Evolutionary conservation across 2,888 invertebrate species (phyloP), one percentile per base, ranked within the genome.

Genomic region (Caenorhabditis imperialis): DNA sequence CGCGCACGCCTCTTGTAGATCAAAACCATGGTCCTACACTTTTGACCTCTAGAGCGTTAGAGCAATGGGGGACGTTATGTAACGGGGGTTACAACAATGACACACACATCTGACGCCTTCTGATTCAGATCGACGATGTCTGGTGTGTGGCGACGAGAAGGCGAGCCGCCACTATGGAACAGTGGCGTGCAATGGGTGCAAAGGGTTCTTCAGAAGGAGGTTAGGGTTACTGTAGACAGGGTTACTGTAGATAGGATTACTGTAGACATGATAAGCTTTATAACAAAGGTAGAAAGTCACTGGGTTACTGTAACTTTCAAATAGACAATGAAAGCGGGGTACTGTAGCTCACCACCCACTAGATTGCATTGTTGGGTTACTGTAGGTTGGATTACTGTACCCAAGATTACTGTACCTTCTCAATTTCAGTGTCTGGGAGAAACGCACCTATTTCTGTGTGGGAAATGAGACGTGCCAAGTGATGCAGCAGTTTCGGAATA

Each of bases 171-270:
- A 84, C 40, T 84, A 84, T 45, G 82, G 82, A 38, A 81, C 82
- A 20, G 75, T 81, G 22, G 78, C 84, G 7, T 84, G 84, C 50
- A 84, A 84, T 57, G 84, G 84, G 51, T 84, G 84, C 61, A 84
- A 84, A 44, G 84, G 82, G 50, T 82, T 82, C 71, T 82, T 82
- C 55, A 57, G 82, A n/a, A 38, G 82, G 16, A 79, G 79, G 81
- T 81, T n/a, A n/a, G n/a, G n/a, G n/a, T n/a, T n/a, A n/a, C n/a
- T n/a, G n/a, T n/a, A n/a, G n/a, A n/a, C n/a, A n/a, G n/a, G n/a
- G n/a, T n/a, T n/a, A n/a, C n/a, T n/a, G n/a, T n/a, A n/a, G n/a
- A n/a, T n/a, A n/a, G n/a, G n/a, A n/a, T n/a, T n/a, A n/a, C n/a
- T n/a, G n/a, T n/a, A n/a, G n/a, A n/a, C n/a, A n/a, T n/a, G n/a